Percentiles rank a stretch among this genome's conserved stretches.
These are phyloP conservation scores for Molanna angustata DNA, from an alignment of 2,888 invertebrate species.

Conservation along the genomic window DNA sequence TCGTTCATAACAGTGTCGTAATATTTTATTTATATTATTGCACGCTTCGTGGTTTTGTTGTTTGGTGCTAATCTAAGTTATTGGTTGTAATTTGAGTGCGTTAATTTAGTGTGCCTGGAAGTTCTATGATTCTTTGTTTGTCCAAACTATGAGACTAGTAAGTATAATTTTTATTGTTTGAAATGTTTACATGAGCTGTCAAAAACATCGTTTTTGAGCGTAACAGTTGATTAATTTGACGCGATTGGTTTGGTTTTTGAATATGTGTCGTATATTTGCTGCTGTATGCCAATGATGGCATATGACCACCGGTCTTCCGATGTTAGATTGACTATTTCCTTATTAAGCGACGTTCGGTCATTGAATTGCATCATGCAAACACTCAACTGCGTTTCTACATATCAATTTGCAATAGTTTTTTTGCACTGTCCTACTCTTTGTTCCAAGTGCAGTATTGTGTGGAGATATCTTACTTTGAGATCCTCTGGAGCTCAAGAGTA, in stretches of 20 bases:
- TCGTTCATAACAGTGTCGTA: constrained; percentile 18
- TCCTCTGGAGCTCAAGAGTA: too few species aligned
- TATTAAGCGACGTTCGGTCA: constrained; percentile 21
- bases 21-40: constrained; percentile 18
- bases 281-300: too few species aligned
- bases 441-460: too few species aligned
- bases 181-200: constrained; percentile 19
- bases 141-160: constrained; percentile 5
- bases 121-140: constrained; percentile 3
- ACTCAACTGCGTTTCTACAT: too few species aligned
- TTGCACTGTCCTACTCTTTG: too few species aligned
- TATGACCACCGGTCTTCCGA: too few species aligned
- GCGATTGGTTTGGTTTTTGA: too few species aligned
- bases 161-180: constrained; percentile 15
- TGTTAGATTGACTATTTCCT: constrained; percentile 26
- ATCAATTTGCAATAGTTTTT: too few species aligned
- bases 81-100: constrained; percentile 8
- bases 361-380: constrained; percentile 6
- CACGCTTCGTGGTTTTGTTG: constrained; percentile 5
- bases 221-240: too few species aligned
- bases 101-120: constrained; percentile 4
- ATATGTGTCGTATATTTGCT: too few species aligned
- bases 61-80: constrained; percentile 6
- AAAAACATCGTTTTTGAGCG: too few species aligned
- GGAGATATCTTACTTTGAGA: too few species aligned